Conservation (phyloP, 2,888 invertebrate species). For the Malachius bipustulatus region DNA sequence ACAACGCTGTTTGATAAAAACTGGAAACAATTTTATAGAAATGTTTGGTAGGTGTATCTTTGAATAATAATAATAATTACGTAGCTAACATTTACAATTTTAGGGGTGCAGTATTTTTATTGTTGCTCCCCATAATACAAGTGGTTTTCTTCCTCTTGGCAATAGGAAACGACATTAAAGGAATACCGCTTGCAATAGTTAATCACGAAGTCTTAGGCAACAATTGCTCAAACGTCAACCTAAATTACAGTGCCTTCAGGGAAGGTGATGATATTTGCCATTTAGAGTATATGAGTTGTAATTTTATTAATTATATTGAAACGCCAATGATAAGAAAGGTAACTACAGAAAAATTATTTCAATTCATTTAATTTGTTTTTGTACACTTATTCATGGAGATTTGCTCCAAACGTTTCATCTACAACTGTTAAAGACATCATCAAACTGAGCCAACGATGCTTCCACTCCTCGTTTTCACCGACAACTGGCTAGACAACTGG, state of each 20-base stretch:
- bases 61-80: no score
- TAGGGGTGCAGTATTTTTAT: constrained; percentile 70
- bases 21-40: constrained; percentile 26
- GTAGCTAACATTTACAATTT: no score
- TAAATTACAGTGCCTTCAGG: constrained; percentile 8
- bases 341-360: no score
- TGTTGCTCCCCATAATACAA: constrained; percentile 73
- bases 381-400: no score
- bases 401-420: no score
- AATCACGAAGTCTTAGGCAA: constrained; percentile 53
- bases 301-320: constrained; percentile 47
- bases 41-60: constrained; percentile 16
- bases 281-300: constrained; percentile 47
- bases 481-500: no score
- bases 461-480: no score
- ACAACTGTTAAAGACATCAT: no score
- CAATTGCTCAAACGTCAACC: constrained; percentile 25
- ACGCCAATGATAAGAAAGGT: constrained; percentile 44
- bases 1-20: constrained; percentile 27
- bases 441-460: no score
- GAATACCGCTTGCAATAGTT: constrained; percentile 62
- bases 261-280: constrained; percentile 31
- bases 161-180: constrained; percentile 63
- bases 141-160: constrained; percentile 68
- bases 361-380: no score